phyloP scores from a whole-genome alignment of 2,113 vertebrate species.

The Lophura nycthemera region DNA sequence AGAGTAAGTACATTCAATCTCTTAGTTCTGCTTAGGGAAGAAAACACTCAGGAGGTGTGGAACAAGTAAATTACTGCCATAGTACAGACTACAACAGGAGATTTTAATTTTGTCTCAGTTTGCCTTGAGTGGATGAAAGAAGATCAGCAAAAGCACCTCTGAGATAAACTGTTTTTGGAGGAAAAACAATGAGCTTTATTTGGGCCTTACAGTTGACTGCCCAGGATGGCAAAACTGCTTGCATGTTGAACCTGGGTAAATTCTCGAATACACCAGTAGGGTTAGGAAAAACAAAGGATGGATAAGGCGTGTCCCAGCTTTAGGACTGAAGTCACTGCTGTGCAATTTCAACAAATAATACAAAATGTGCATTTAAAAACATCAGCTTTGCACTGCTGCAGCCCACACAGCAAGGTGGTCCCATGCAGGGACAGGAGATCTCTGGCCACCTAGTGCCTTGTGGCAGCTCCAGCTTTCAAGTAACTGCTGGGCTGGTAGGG shows the following conservation, averaged over 20 bases:
- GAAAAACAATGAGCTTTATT: not conserved
- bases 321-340: not conserved
- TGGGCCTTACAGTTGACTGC: not conserved
- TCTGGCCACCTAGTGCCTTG: not conserved
- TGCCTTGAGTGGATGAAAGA: not conserved
- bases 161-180: not conserved
- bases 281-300: not conserved
- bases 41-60: not conserved
- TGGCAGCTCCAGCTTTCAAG: not conserved
- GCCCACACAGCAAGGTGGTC: not conserved
- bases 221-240: not conserved
- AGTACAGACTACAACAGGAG: not conserved
- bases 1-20: not conserved
- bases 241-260: not conserved
- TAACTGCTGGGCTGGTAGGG: not conserved
- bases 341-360: not conserved
- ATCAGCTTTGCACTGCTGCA: not conserved
- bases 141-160: not conserved
- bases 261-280: not conserved
- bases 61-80: not conserved
- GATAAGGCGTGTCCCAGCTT: not conserved
- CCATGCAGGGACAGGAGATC: not conserved
- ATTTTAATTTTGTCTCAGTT: not conserved
- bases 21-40: not conserved
- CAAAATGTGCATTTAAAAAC: rapidly evolving